These are phyloP conservation scores for Zoroaster sp. DNA, from an alignment of 53 echinoderm and acorn worm genomes.

Conservation along the genomic window DNA sequence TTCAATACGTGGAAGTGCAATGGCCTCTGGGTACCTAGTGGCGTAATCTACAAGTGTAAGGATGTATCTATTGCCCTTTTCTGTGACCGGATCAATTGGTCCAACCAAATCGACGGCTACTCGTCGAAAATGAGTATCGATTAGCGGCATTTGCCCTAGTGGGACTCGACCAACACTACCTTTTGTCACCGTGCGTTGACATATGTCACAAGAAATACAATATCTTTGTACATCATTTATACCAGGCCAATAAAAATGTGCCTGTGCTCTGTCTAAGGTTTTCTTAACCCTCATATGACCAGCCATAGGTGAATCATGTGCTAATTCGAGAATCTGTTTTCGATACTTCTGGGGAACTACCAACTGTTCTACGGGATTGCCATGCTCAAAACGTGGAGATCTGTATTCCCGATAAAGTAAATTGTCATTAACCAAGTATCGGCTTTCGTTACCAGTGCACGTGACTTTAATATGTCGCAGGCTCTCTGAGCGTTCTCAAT, in stretches of 20 bases:
- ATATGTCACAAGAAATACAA: conserved; percentile 37
- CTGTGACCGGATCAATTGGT: conserved; percentile 50
- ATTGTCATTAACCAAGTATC: not conserved
- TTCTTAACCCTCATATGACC: conserved; percentile 47
- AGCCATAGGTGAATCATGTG: conserved; percentile 49
- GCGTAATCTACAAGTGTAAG: conserved; percentile 51
- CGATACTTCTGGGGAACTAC: not conserved
- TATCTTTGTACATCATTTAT: conserved; percentile 30
- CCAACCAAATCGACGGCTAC: conserved; percentile 55
- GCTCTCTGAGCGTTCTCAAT: not conserved
- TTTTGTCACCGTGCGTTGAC: conserved; percentile 44
- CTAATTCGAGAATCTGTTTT: conserved; percentile 31
- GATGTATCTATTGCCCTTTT: conserved; percentile 39
- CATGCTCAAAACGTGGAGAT: not conserved
- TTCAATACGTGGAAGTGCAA: conserved; percentile 62
- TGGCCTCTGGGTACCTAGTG: conserved; percentile 53
- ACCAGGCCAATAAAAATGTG: conserved; percentile 51
- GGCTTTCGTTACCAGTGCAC: not conserved
- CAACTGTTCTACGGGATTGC: not conserved
- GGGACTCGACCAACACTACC: conserved; percentile 33
- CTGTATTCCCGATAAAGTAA: not conserved
- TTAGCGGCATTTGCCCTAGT: conserved; percentile 41
- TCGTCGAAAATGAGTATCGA: conserved; percentile 42
- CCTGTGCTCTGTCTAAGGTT: conserved; percentile 3
- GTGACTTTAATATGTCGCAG: not conserved